phyloP scores from a whole-genome alignment of 2,113 vertebrate genomes.

The Charina bottae region DNA sequence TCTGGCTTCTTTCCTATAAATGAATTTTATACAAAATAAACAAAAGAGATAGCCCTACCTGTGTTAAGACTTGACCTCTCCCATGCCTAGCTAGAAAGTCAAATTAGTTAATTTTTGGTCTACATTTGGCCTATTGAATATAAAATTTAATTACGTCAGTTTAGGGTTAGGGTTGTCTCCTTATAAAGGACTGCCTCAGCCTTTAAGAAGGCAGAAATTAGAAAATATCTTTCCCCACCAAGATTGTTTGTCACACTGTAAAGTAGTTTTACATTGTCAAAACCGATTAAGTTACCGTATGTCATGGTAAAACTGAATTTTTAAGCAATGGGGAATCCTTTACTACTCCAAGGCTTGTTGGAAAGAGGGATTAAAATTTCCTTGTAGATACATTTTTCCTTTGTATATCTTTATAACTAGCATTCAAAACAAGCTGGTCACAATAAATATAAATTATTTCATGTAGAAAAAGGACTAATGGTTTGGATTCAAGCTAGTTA shows the following conservation, averaged over 20 bases:
- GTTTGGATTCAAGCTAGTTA: background rate
- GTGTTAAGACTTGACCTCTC: background rate
- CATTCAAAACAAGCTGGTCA: background rate
- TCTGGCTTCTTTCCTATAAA: background rate
- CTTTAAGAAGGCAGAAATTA: background rate
- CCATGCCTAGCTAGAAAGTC: background rate
- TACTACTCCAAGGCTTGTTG: background rate
- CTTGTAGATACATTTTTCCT: background rate
- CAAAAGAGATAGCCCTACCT: background rate
- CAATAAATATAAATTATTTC: background rate
- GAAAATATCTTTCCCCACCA: background rate
- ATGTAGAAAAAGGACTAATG: background rate
- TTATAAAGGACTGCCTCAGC: background rate
- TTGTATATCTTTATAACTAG: background rate
- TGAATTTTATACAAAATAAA: too few species aligned
- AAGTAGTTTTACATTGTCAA: background rate
- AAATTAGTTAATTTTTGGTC: background rate
- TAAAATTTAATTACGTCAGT: background rate
- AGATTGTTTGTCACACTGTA: background rate
- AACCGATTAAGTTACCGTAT: background rate
- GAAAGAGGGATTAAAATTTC: too few species aligned
- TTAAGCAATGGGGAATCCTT: background rate
- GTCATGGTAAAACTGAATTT: background rate
- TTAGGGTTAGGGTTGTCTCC: background rate
- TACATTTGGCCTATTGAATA: background rate